Evolutionary conservation across 2,797 vertebrate genomes (phyloP), one percentile per base, ranked within the genome.

Genomic region (Pterois miles): DNA sequence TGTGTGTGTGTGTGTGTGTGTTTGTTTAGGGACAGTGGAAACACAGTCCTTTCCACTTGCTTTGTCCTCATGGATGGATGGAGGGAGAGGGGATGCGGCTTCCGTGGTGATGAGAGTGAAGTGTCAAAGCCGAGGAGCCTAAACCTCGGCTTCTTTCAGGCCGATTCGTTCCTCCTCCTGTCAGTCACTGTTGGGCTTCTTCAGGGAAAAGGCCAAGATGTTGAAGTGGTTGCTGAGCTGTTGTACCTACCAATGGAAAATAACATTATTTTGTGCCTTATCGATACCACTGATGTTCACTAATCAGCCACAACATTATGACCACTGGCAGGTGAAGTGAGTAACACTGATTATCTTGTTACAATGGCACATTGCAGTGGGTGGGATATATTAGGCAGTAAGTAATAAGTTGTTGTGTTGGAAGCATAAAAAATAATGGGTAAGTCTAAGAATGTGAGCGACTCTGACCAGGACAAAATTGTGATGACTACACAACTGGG

Each of bases 201-300:
- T 96, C 62, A 99, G 93, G 0, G 98, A 99, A 91, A 99, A 99
- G 73, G 97, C 95, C 1, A 90, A 94, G 88, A 99, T 99, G 83
- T 95, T 96, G 93, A 99, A 99, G 92, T 99, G 98, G 75, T 74
- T 68, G 90, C 98, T 99, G 87, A 99, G 96, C 86, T 99, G 98
- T 75, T 96, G 94, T 33, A 99, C 98, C 98, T 99, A 76, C 0
- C 11, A 27, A 68, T 6, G 0, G 4, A 29, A 31, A 56, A 80
- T 8, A 20, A 29, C 3, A 25, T 62, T 2, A 18, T 22, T 46
- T 34, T 36, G 9, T 10, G 53, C 27, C 0, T 10, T 1, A 9
- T n/a, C n/a, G n/a, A n/a, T n/a, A n/a, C n/a, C n/a, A n/a, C n/a
- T n/a, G n/a, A n/a, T n/a, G n/a, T n/a, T n/a, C n/a, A n/a, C n/a